Evolutionary conservation across 2,888 invertebrate genomes (phyloP).

Genomic region (Amorpha juglandis): DNA sequence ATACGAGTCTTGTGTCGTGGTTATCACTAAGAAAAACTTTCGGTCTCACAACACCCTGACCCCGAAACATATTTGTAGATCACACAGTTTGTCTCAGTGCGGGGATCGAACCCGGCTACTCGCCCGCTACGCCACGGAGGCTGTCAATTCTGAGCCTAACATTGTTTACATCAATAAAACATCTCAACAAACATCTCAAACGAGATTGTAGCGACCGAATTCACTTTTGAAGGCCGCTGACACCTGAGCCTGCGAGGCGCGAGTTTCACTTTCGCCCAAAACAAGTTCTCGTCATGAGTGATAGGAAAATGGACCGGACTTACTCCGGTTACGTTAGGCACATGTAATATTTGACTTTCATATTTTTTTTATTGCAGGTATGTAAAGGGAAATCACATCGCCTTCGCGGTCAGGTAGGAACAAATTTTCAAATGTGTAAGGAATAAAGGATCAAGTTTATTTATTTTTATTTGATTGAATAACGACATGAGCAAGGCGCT

Average conservation of each 20-base stretch:
- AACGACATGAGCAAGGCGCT: too few species aligned
- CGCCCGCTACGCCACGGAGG: too few species aligned
- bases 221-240: slow-evolving; percentile 41
- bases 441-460: too few species aligned
- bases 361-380: slow-evolving; percentile 1
- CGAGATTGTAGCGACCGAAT: slow-evolving; percentile 39
- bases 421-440: too few species aligned
- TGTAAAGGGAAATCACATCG: not conserved
- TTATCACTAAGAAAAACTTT: too few species aligned
- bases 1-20: too few species aligned
- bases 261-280: slow-evolving; percentile 53
- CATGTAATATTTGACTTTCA: slow-evolving; percentile 2
- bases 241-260: slow-evolving; percentile 27
- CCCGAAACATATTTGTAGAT: too few species aligned
- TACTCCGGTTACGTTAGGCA: not conserved
- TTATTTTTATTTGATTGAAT: too few species aligned
- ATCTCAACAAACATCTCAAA: not conserved
- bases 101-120: too few species aligned
- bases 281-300: slow-evolving; percentile 43
- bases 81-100: too few species aligned
- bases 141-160: too few species aligned
- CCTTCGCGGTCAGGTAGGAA: not conserved
- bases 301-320: slow-evolving; percentile 24
- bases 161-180: not conserved
- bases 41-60: too few species aligned